Evolutionary conservation across 2,797 vertebrate species (phyloP), one percentile per base, ranked within the genome.

Genomic region (Ispidina lecontei): DNA sequence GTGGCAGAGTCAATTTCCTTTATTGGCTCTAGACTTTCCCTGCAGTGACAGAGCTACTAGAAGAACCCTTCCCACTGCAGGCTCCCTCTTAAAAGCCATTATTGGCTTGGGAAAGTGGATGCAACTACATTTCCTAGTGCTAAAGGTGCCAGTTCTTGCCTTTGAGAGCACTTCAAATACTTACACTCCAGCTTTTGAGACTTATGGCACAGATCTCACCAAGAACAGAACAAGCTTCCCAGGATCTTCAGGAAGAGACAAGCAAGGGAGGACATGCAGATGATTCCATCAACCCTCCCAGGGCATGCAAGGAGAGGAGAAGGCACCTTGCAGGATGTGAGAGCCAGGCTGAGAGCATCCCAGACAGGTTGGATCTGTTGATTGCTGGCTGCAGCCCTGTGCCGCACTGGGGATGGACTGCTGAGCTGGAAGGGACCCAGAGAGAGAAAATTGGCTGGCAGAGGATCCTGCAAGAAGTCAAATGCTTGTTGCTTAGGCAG

Each of bases 361-460:
- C 60, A 16, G 28, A 22, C 79, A 52, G 70, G 83, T 4, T 82
- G 93, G 58, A n/a, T 59, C 41, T 81, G 54, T 62, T 73, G 80
- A 35, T 33, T 37, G 23, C 73, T 92, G 93, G 65, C 91, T 72
- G 72, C 79, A 87, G 82, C 85, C 81, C 81, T n/a, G 43, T 0
- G 5, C 65, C 1, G 1, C 2, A 12, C 83, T 59, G 93, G 70
- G 76, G 56, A 58, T 67, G 86, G 65, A 70, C 26, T 2, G 26
- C 13, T 0, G 0, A 33, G 78, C 87, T 95, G 94, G 90, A 95
- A 28, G 49, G 71, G 86, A 67, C 64, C 65, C 90, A 91, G 87
- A 15, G 33, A 71, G 51, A 72, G 75, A 75, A 87, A 93, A 93
- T 18, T 71, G 69, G 23, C 89, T 89, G 91, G 80, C 87, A 86